Evolutionary conservation across 2,888 invertebrate genomes (phyloP).

Genomic region (Dorcus parallelipipedus): DNA sequence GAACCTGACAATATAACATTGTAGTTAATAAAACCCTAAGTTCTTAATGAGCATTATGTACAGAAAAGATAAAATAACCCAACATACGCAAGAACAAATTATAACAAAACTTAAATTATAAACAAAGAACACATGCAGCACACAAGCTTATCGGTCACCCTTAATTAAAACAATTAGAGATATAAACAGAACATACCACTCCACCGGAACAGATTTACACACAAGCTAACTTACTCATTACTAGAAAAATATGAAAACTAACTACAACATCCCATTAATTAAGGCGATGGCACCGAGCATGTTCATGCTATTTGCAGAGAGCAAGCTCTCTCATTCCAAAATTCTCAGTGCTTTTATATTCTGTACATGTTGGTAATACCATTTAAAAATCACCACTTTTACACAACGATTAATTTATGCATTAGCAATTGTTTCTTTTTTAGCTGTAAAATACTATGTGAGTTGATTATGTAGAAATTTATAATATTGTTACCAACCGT

Average conservation of each 20-base stretch:
- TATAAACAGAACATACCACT: not conserved
- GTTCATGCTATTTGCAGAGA: conserved; percentile 7
- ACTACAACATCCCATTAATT: conserved; percentile 29
- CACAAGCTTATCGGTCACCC: not conserved
- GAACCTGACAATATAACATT: conserved; percentile 1
- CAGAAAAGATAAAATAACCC: too few relatives aligned
- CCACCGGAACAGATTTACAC: too few relatives aligned
- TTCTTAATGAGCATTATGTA: too few relatives aligned
- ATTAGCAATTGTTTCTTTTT: conserved; percentile 10
- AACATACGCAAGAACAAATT: too few relatives aligned
- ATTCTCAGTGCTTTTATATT: conserved; percentile 15
- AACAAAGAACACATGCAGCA: conserved; percentile 4
- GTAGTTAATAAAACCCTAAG: not conserved
- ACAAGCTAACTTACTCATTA: conserved; percentile 10
- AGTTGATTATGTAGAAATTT: too few relatives aligned
- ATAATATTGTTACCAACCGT: not conserved
- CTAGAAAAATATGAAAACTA: conserved; percentile 42
- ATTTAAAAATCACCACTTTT: not conserved
- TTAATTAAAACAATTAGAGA: not conserved
- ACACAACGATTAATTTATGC: conserved; percentile 4
- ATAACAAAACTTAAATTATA: conserved; percentile 5
- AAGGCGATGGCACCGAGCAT: conserved; percentile 35
- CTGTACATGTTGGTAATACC: conserved; percentile 4
- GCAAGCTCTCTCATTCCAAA: conserved; percentile 7
- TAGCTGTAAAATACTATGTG: conserved; percentile 3